phyloP scores from a whole-genome alignment of 2,113 vertebrate species.

The Colossoma macropomum region DNA sequence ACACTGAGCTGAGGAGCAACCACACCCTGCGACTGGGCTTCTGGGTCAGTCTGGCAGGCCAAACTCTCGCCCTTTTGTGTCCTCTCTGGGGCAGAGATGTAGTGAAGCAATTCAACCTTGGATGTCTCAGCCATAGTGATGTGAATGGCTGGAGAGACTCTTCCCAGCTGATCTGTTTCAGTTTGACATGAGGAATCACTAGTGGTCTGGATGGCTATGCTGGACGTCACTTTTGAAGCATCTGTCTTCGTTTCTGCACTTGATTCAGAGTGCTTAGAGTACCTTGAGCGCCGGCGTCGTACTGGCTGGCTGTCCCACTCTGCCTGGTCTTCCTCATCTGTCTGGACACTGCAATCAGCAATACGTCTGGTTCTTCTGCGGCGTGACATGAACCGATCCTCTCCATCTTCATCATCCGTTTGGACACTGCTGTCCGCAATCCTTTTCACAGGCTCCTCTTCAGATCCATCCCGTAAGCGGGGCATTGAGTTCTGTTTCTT shows the following conservation, averaged over 20 bases:
- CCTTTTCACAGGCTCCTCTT: constrained; percentile 85
- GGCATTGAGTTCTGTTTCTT: constrained; percentile 98
- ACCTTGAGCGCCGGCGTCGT: constrained; percentile 87
- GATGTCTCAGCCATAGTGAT: constrained; percentile 90
- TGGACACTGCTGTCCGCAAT: constrained; percentile 93
- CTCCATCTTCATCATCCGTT: constrained; percentile 95
- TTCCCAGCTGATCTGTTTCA: constrained; percentile 88
- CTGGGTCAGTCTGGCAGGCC: constrained; percentile 95
- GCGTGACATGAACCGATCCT: constrained; percentile 88
- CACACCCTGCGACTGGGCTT: constrained; percentile 85
- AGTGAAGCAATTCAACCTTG: constrained; percentile 92
- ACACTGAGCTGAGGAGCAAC: constrained; percentile 88
- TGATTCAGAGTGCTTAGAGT: constrained; percentile 87
- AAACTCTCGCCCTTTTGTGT: constrained; percentile 93
- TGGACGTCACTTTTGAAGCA: constrained; percentile 80
- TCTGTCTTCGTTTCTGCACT: constrained; percentile 84
- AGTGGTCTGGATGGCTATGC: constrained; percentile 94
- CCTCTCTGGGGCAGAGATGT: constrained; percentile 95
- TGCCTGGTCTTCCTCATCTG: constrained; percentile 92
- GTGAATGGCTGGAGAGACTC: constrained; percentile 94
- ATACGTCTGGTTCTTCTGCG: constrained; percentile 89
- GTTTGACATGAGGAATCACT: constrained; percentile 97
- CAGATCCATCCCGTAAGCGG: constrained; percentile 86
- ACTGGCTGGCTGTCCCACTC: constrained; percentile 94
- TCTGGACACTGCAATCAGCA: constrained; percentile 94